These are phyloP conservation scores for Choristoneura fumiferana DNA, from an alignment of 1,140 invertebrate species.

Conservation along the genomic window DNA sequence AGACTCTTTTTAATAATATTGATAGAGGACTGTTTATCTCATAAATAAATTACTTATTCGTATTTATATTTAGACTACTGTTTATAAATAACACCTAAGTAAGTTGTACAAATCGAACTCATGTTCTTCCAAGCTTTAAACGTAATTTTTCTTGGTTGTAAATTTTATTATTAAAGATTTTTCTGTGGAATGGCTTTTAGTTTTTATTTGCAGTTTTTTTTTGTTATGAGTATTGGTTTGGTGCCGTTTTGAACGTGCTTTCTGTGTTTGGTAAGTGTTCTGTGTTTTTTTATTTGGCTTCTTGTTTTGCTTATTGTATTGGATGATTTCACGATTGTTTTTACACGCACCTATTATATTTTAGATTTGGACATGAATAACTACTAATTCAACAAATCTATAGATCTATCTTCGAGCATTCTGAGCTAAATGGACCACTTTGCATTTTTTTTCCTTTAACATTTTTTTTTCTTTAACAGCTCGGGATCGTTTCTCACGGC, in stretches of 20 bases:
- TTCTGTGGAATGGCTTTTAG: slow-evolving; percentile 70
- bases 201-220: slow-evolving; percentile 51
- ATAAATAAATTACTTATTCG: slow-evolving; percentile 30
- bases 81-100: slow-evolving; percentile 29
- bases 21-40: not conserved
- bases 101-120: slow-evolving; percentile 62
- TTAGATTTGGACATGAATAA: too few species aligned
- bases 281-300: slow-evolving; percentile 8
- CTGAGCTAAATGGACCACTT: too few species aligned
- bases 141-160: slow-evolving; percentile 68
- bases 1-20: not conserved
- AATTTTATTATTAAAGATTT: slow-evolving; percentile 75
- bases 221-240: slow-evolving; percentile 49
- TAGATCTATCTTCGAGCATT: too few species aligned
- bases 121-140: slow-evolving; percentile 73
- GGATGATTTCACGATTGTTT: too few species aligned
- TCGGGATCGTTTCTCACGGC: slow-evolving; percentile 62
- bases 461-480: slow-evolving; percentile 36
- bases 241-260: slow-evolving; percentile 32
- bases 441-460: too few species aligned
- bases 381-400: too few species aligned
- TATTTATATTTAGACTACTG: slow-evolving; percentile 31
- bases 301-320: too few species aligned
- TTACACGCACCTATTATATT: too few species aligned
- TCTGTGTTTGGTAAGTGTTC: slow-evolving; percentile 39